Evolutionary conservation across 2,888 invertebrate species (phyloP), one percentile per base, ranked within the genome.

Genomic region (Euplagia quadripunctaria): DNA sequence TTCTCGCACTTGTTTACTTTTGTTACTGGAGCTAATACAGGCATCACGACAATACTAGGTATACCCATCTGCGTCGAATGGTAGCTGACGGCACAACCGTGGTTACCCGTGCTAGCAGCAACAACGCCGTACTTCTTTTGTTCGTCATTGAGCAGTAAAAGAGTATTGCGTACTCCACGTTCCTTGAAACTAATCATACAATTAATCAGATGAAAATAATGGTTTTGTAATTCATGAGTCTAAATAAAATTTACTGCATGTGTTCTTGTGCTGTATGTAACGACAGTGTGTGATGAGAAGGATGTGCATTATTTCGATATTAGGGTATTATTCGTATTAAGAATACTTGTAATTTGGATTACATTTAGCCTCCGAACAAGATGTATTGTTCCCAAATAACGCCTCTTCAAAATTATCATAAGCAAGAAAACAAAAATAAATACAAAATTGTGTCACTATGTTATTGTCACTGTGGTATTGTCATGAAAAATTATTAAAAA

Each of bases 71-170:
- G 96, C 75, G 96, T 94, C 0, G 98, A 97, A 88, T 98, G 98
- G 90, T 98, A 98, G 78, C 97, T 97, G 79, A 98, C 81, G 0
- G 96, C 96, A 78, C 98, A 96, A 0, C 99, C 99, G 90, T 99
- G 99, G 92, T 99, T 99, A 0, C 99, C 99, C 61, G 98, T 96
- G 2, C 98, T 98, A 0, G 99, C 99, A 1, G 99, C 97, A 75
- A 98, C 97, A 0, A 99, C 98, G 1, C 99, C 99, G 61, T 89
- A 92, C 78, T 96, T 96, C 88, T 97, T 97, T 89, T 98, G 97
- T 46, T 98, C 97, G 41, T 97, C 97, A 1, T 96, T 92, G 7
- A 99, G 92, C 93, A 97, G 97, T 82, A 98, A 87, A 70, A 99
- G 94, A 0, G 98, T 97, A 87, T 98, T 98, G 43, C 98, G 96